Evolutionary conservation across 2,888 invertebrate species (phyloP).

Genomic region (Ophioninae sp.): DNA sequence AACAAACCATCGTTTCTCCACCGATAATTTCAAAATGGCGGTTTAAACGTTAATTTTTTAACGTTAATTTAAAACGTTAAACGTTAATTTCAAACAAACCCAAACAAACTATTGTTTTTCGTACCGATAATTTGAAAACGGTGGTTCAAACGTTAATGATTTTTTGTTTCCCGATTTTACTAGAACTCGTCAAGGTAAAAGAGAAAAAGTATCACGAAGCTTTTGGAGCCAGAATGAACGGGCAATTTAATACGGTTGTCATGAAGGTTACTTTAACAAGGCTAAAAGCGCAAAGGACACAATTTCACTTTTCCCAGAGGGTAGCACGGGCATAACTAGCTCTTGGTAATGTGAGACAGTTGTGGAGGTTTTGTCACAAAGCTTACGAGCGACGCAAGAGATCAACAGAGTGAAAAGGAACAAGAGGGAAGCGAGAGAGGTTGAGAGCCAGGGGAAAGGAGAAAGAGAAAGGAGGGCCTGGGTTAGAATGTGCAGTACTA

Average conservation of each 20-base stretch:
- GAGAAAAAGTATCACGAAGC: not conserved
- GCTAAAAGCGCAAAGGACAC: conserved; percentile 48
- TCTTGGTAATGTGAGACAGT: conserved; percentile 62
- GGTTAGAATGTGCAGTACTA: conserved; percentile 48
- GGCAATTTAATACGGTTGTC: conserved; percentile 67
- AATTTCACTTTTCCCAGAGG: conserved; percentile 57
- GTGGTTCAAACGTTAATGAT: no score
- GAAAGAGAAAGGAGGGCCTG: not conserved
- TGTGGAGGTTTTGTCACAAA: conserved; percentile 57
- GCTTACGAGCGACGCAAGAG: conserved; percentile 20
- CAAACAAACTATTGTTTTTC: no score
- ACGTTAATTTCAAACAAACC: no score
- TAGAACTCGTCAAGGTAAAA: not conserved
- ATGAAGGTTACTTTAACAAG: conserved; percentile 70
- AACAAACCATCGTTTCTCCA: not conserved
- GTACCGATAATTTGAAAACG: no score
- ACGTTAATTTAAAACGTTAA: no score
- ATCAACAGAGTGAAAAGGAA: conserved; percentile 15
- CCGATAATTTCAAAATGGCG: not conserved
- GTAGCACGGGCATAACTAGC: conserved; percentile 69
- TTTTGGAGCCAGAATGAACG: not conserved
- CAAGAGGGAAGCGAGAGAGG: conserved; percentile 1
- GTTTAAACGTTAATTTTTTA: no score
- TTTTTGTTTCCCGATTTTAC: not conserved
- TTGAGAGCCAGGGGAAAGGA: conserved; percentile 8